Conservation (phyloP, 2,113 vertebrate genomes). For the Hystrix brachyura region DNA sequence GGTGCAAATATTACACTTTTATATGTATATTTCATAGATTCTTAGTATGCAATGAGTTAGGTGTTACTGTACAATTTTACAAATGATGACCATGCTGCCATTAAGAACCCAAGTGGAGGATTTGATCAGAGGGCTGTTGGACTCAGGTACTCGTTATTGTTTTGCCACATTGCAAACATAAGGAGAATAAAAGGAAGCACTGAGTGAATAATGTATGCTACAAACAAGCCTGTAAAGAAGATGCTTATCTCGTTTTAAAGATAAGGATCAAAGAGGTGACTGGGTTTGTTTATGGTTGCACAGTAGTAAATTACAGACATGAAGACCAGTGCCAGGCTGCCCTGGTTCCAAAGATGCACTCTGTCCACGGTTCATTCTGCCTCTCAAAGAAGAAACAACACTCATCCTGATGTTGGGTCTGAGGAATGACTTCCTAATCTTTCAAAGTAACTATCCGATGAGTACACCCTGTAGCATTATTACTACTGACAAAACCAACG, state of each 20-base stretch:
- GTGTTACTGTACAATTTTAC: background rate
- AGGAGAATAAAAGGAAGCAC: background rate
- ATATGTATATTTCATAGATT: background rate
- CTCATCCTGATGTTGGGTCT: slow-evolving; percentile 75
- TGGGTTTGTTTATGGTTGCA: background rate
- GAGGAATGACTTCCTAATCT: slow-evolving; percentile 80
- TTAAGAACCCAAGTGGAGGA: background rate
- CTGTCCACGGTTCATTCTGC: background rate
- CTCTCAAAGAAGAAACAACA: background rate
- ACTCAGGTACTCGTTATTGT: background rate
- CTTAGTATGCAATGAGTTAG: background rate
- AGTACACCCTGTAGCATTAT: slow-evolving; percentile 83
- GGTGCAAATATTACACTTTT: background rate
- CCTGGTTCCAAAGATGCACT: background rate
- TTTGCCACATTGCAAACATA: background rate
- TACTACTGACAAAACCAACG: slow-evolving; percentile 83
- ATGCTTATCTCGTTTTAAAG: background rate
- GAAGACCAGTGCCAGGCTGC: background rate
- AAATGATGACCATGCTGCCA: background rate
- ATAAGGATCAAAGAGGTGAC: background rate
- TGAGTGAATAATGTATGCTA: background rate
- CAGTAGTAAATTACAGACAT: background rate
- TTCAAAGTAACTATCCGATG: slow-evolving; percentile 84
- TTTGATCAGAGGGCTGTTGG: background rate
- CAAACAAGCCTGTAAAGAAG: background rate